Evolutionary conservation across 2,888 invertebrate species (phyloP).

Genomic region (Tupiocoris notatus): DNA sequence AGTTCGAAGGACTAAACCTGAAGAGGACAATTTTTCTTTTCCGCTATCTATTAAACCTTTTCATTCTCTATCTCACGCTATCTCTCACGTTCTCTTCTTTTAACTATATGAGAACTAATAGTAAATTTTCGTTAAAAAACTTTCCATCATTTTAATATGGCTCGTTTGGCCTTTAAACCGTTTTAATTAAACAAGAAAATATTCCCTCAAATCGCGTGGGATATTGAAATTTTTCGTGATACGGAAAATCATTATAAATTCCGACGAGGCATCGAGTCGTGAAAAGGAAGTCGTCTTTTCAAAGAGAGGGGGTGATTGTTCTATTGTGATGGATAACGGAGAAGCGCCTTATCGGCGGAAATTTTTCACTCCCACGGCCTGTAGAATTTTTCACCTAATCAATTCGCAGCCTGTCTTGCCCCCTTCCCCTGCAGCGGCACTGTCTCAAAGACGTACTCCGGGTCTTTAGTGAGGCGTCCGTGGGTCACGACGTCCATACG

Average conservation of each 20-base stretch:
- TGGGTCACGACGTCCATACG: constrained; percentile 20
- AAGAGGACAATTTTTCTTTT: neutral
- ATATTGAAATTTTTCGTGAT: no score
- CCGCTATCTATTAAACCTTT: neutral
- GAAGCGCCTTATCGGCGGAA: neutral
- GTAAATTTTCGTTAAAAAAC: no score
- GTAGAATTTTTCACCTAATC: neutral
- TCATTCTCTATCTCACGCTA: no score
- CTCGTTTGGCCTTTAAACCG: no score
- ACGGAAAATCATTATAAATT: neutral
- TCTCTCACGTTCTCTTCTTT: no score
- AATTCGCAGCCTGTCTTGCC: neutral
- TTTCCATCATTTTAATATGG: no score
- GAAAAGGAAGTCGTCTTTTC: neutral
- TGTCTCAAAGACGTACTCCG: neutral
- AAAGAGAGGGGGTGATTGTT: neutral
- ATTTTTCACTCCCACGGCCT: neutral
- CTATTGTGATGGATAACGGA: neutral
- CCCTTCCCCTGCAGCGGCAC: neutral
- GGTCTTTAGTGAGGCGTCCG: neutral
- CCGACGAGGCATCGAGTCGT: no score
- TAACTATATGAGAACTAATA: no score
- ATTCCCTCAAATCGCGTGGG: no score
- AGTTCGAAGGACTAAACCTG: neutral
- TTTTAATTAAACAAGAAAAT: no score